Evolutionary conservation across 2,888 invertebrate genomes (phyloP).

Genomic region (Mythimna impura): DNA sequence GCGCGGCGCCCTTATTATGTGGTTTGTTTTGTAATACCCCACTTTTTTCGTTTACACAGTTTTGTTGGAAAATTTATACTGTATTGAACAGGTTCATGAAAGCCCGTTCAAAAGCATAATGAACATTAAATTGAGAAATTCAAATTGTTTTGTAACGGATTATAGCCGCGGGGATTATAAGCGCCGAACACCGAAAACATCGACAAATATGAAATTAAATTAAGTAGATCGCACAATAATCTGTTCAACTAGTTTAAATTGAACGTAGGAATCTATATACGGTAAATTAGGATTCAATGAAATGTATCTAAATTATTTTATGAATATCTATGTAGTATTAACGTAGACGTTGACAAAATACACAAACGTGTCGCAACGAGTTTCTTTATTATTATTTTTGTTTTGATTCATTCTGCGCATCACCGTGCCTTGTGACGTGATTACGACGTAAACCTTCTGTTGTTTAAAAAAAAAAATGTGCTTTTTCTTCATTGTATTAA

Average conservation of each 20-base stretch:
- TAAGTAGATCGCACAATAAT: conserved; percentile 14
- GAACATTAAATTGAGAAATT: conserved; percentile 29
- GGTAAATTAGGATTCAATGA: not conserved
- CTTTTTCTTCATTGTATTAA: too few species aligned
- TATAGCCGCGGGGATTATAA: conserved; percentile 41
- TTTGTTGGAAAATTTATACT: conserved; percentile 30
- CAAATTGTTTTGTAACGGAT: conserved; percentile 40
- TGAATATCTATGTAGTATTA: not conserved
- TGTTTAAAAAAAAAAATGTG: too few species aligned
- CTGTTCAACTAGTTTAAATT: conserved; percentile 29
- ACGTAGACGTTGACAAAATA: too few species aligned
- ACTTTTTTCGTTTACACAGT: conserved; percentile 46
- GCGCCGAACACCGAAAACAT: conserved; percentile 43
- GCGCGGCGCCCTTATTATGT: conserved; percentile 53
- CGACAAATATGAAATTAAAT: conserved; percentile 43
- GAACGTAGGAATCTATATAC: not conserved
- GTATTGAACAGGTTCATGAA: conserved; percentile 34
- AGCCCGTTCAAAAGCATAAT: conserved; percentile 22
- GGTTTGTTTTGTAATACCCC: conserved; percentile 52
- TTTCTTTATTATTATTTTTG: too few species aligned
- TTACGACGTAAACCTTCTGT: too few species aligned
- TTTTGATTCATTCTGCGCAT: too few species aligned
- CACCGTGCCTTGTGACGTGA: too few species aligned
- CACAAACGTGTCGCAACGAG: too few species aligned
- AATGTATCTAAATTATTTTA: not conserved